Percentiles rank a stretch among this genome's conserved stretches.
Evolutionary conservation across 2,888 invertebrate species (phyloP).

Genomic region (Platerodrilus igneus): DNA sequence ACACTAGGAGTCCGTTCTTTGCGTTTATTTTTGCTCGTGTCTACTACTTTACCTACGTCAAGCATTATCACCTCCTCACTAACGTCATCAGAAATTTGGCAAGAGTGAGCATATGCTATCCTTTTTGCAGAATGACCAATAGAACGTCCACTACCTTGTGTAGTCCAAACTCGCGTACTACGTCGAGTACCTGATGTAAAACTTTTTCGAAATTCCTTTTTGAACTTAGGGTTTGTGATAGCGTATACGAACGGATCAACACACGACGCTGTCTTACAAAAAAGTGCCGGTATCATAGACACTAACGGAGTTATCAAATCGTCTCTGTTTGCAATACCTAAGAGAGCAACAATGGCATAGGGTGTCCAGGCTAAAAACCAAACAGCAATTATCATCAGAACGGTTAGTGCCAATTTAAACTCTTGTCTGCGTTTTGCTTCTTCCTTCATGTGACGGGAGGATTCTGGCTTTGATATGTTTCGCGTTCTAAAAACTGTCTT

Average conservation of each 20-base stretch:
- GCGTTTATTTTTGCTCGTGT: neutral
- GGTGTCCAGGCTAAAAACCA: constrained; percentile 83
- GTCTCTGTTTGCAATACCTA: constrained; percentile 65
- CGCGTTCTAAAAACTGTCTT: constrained; percentile 57
- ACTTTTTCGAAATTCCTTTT: constrained; percentile 55
- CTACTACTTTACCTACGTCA: constrained; percentile 5
- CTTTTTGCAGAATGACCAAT: neutral
- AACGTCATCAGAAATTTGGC: constrained; percentile 32
- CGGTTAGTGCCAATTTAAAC: constrained; percentile 63
- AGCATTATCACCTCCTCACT: constrained; percentile 13
- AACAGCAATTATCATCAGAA: constrained; percentile 63
- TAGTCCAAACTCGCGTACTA: constrained; percentile 11
- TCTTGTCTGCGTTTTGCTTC: constrained; percentile 67
- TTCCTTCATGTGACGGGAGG: constrained; percentile 56
- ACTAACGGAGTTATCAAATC: constrained; percentile 61
- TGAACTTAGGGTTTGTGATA: constrained; percentile 73
- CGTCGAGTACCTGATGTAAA: constrained; percentile 36
- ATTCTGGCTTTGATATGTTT: constrained; percentile 48
- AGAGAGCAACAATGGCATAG: constrained; percentile 68
- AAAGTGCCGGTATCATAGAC: constrained; percentile 73
- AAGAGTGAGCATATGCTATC: constrained; percentile 48
- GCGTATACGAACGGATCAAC: constrained; percentile 78
- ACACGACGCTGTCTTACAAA: constrained; percentile 77
- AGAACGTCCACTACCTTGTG: constrained; percentile 7
- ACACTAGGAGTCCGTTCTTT: neutral